Percentiles rank a stretch among this genome's conserved stretches.
These are phyloP conservation scores for Caenorhabditis plicata DNA, from an alignment of 2,888 invertebrate genomes.

Conservation along the genomic window DNA sequence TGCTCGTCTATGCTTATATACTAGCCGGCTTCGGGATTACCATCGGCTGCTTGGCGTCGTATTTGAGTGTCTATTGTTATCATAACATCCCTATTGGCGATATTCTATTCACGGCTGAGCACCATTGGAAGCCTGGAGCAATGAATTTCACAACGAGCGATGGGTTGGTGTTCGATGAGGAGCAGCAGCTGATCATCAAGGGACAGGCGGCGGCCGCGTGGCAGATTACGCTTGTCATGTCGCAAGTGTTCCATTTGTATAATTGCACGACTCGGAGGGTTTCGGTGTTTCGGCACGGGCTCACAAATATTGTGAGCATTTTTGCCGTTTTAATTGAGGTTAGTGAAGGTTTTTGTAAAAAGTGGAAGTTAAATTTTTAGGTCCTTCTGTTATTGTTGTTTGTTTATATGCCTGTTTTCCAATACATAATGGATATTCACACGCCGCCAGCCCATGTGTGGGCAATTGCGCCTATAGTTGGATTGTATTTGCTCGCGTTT, in stretches of 20 bases:
- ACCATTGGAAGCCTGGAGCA: conserved; percentile 56
- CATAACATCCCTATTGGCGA: conserved; percentile 56
- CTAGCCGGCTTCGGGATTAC: conserved; percentile 62
- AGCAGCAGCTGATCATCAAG: conserved; percentile 57
- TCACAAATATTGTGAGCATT: conserved; percentile 60
- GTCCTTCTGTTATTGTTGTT: conserved; percentile 62
- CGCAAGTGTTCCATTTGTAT: conserved; percentile 63
- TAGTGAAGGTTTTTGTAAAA: neutral
- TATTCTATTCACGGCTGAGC: conserved; percentile 62
- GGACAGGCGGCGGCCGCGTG: conserved; percentile 64
- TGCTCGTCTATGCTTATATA: conserved; percentile 59
- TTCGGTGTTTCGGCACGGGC: conserved; percentile 63
- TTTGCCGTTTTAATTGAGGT: conserved; percentile 63
- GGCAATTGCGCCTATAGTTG: conserved; percentile 47
- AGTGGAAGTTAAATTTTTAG: conserved; percentile 14
- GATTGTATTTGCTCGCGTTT: conserved; percentile 59
- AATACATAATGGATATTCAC: conserved; percentile 63
- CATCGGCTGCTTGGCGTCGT: conserved; percentile 58
- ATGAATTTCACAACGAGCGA: conserved; percentile 39
- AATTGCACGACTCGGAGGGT: conserved; percentile 64
- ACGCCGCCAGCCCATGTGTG: conserved; percentile 59
- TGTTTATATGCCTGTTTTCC: conserved; percentile 62
- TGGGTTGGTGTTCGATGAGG: conserved; percentile 42
- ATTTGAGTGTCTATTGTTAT: conserved; percentile 61
- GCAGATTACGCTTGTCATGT: conserved; percentile 63